Base-by-base conservation (phyloP, 2,888 invertebrate genomes). In the Achlya flavicornis region DNA sequence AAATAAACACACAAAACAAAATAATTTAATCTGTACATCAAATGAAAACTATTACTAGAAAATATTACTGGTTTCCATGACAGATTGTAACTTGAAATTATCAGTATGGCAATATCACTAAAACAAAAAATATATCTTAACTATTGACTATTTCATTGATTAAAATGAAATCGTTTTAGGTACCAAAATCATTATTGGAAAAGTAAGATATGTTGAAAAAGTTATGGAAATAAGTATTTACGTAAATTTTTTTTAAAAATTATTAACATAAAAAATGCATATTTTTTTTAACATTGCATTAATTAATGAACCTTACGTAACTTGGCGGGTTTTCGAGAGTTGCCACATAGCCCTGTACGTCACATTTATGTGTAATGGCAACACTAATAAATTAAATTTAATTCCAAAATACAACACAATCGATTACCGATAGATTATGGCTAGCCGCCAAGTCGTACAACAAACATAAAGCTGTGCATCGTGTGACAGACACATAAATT, bases 1-100 rank as follows among this genome's bases (percentile, higher is more conserved):
- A 84, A 85, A 86, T 85, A 87, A 85, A 87, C 86, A 88, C 86
- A 86, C 84, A 85, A 88, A 85, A 89, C 81, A 86, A 83, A 91
- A 92, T 92, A 92, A 92, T 86, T 91, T 89, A 92, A 79, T 88
- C 92, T 92, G 91, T 93, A 93, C 92, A 93, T 80, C 75, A 76
- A 78, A 82, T 82, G 80, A 77, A 79, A 83, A 77, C 84, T 84
- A 76, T 77, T 71, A 32, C 38, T 62, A 69, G 75, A 78, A 80
- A 73, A 81, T 78, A 81, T 80, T 87, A 90, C 87, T 87, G 89
- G 88, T 86, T 87, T 71, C 72, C 70, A 69, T 77, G 78, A 79
- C 77, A 76, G 77, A 78, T 83, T 81, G 74, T 75, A 78, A 77
- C 76, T 60, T 81, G 80, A 80, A 84, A 78, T 84, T 83, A 85